Evolutionary conservation across 2,888 invertebrate species (phyloP).

Genomic region (Orgyia antiqua): DNA sequence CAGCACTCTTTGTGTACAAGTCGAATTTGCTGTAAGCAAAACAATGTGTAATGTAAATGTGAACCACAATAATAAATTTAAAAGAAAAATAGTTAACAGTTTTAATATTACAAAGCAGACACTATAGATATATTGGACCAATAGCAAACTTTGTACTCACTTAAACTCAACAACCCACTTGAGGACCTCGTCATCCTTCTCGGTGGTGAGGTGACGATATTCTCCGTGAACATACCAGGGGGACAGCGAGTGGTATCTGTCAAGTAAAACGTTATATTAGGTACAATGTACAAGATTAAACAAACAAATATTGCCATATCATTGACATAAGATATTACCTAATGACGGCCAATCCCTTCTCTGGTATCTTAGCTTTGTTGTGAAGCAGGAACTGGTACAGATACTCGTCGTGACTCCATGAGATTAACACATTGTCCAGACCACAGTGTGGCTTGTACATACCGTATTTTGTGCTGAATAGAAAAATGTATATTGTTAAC

Average conservation of each 20-base stretch:
- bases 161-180: conserved; percentile 94
- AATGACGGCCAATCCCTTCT: conserved; percentile 91
- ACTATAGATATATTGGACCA: no score
- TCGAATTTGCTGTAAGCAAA: conserved; percentile 88
- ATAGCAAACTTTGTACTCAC: no score
- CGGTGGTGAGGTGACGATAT: conserved; percentile 87
- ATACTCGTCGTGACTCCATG: conserved; percentile 99
- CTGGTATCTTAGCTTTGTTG: conserved; percentile 88
- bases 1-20: conserved; percentile 67
- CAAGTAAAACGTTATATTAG: neutral
- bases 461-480: conserved; percentile 86
- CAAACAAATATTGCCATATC: no score
- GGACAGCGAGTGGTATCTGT: conserved; percentile 96
- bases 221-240: conserved; percentile 97
- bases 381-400: conserved; percentile 86
- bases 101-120: no score
- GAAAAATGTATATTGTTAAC: neutral
- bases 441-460: conserved; percentile 94
- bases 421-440: conserved; percentile 89
- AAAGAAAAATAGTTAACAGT: no score
- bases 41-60: neutral
- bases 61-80: no score
- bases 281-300: neutral
- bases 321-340: conserved; percentile 61
- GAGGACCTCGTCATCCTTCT: conserved; percentile 87